phyloP scores from a whole-genome alignment of 2,113 vertebrate species.

The Muntiacus muntjak region DNA sequence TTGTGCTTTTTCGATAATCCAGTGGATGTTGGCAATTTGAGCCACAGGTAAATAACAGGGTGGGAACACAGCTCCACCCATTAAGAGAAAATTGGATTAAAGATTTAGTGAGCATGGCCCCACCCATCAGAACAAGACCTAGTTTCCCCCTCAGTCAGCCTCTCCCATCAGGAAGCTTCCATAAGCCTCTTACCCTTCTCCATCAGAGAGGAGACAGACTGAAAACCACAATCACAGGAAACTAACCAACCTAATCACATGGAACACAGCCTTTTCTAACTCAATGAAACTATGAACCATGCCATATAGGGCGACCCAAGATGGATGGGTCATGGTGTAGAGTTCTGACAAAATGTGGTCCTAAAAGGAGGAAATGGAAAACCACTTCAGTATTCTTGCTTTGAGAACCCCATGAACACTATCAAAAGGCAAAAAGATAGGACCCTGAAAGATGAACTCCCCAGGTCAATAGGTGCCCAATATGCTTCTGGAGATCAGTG shows the following conservation, averaged over 20 bases:
- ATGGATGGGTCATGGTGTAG: neutral
- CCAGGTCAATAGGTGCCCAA: neutral
- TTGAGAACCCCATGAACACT: neutral
- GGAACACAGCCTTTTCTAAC: neutral
- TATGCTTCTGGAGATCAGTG: neutral
- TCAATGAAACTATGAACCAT: neutral
- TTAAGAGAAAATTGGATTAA: neutral
- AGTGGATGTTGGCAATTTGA: too few species aligned
- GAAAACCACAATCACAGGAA: neutral
- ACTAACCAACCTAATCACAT: neutral
- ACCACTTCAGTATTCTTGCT: neutral
- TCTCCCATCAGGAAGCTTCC: neutral
- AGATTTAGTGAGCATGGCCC: neutral
- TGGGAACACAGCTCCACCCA: neutral
- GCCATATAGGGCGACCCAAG: rapidly evolving
- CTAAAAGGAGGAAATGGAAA: neutral
- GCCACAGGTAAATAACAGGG: neutral
- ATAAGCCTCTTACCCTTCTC: neutral
- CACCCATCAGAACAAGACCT: neutral
- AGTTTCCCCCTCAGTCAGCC: neutral
- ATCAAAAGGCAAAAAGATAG: neutral
- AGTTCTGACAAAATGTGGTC: neutral
- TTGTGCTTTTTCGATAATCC: too few species aligned
- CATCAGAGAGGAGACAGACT: neutral
- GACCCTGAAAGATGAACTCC: neutral